Conservation (phyloP, 2,888 invertebrate genomes). For the Drosophila monieri region DNA sequence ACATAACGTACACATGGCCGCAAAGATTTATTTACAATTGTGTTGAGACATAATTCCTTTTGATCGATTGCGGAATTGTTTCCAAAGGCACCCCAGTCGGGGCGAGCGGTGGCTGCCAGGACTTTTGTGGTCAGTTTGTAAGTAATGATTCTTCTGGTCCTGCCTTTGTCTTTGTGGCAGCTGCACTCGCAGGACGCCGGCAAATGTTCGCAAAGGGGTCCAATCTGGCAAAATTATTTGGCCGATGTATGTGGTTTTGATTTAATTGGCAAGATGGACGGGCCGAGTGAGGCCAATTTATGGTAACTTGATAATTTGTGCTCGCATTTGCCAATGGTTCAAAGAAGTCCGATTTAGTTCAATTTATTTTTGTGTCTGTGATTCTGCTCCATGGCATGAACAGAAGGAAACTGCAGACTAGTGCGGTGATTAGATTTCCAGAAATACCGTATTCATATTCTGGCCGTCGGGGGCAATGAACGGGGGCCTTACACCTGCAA, state of each 20-base stretch:
- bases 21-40: slow-evolving; percentile 80
- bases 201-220: slow-evolving; percentile 13
- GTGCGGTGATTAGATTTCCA: background rate
- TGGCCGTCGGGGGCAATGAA: too few relatives aligned
- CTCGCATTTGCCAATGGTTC: slow-evolving; percentile 12
- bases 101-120: background rate
- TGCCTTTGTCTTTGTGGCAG: slow-evolving; percentile 39
- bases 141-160: slow-evolving; percentile 74
- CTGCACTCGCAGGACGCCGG: slow-evolving; percentile 43
- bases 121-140: slow-evolving; percentile 62
- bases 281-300: slow-evolving; percentile 54
- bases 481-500: background rate
- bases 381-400: slow-evolving; percentile 4
- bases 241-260: slow-evolving; percentile 74
- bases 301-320: slow-evolving; percentile 69
- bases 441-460: background rate
- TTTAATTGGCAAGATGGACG: slow-evolving; percentile 65
- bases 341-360: slow-evolving; percentile 11
- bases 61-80: slow-evolving; percentile 67
- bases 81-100: slow-evolving; percentile 11
- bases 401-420: slow-evolving; percentile 16
- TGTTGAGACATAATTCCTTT: slow-evolving; percentile 79
- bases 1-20: slow-evolving; percentile 76
- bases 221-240: slow-evolving; percentile 66
- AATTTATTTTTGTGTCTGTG: slow-evolving; percentile 36